These are phyloP conservation scores for Acanthurus lineatus DNA, from an alignment of 2,797 vertebrate species.

Conservation along the genomic window DNA sequence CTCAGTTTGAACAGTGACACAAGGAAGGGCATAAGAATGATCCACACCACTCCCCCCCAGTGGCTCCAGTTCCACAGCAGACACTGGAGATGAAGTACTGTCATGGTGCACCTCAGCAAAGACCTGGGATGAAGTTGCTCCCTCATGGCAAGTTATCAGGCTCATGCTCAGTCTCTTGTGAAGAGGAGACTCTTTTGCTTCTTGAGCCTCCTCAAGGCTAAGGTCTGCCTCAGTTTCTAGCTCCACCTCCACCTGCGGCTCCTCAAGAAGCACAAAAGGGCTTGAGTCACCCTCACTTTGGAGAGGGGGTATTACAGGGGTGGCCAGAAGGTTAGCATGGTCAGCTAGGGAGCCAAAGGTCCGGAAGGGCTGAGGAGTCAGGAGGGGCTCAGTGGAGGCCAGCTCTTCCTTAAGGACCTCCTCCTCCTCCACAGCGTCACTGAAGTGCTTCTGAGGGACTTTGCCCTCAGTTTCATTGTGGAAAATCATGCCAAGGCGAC, in stretches of 20 bases:
- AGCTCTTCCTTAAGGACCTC: constrained; percentile 45
- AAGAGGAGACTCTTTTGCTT: constrained; percentile 79
- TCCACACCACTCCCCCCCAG: constrained; percentile 28
- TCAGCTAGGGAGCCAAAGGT: constrained; percentile 44
- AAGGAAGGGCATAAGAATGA: constrained; percentile 63
- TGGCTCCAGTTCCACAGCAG: constrained; percentile 17
- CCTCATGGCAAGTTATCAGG: constrained; percentile 83
- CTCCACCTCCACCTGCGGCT: constrained; percentile 71
- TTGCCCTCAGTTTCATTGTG: constrained; percentile 71
- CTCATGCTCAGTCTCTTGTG: constrained; percentile 86
- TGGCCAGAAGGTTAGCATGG: constrained; percentile 40
- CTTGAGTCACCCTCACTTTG: constrained; percentile 37
- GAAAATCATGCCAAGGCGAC: constrained; percentile 81
- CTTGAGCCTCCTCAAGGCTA: constrained; percentile 82
- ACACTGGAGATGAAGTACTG: constrained; percentile 35
- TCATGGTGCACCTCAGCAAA: constrained; percentile 72
- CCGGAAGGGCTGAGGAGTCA: constrained; percentile 42
- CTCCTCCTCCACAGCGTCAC: constrained; percentile 43
- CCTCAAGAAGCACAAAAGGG: constrained; percentile 74
- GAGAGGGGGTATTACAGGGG: constrained; percentile 36
- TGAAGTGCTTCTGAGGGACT: constrained; percentile 34
- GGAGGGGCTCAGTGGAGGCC: constrained; percentile 74
- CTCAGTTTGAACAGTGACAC: constrained; percentile 45
- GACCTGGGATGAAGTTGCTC: constrained; percentile 66
- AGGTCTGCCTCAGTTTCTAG: constrained; percentile 68